A percentile compares a stretch with the other conserved stretches of the same genome.
phyloP scores from a whole-genome alignment of 2,888 invertebrate species.

The Leptinotarsa juncta region DNA sequence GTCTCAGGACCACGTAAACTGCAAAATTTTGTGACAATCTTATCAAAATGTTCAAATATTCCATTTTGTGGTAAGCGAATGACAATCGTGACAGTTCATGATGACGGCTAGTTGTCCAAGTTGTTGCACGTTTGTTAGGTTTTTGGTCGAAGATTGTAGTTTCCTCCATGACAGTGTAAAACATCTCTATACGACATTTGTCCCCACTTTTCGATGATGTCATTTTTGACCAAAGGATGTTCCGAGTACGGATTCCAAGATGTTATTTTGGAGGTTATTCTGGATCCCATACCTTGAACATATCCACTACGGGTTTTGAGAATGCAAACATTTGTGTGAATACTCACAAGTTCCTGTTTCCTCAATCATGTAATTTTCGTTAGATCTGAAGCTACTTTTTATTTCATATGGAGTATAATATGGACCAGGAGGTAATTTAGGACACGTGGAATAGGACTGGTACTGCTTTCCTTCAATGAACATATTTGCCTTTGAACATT shows the following conservation, averaged over 20 bases:
- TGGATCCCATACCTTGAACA: constrained; percentile 24
- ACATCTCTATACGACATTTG: constrained; percentile 54
- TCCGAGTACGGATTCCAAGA: constrained; percentile 57
- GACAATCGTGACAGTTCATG: constrained; percentile 23
- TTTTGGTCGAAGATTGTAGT: constrained; percentile 12
- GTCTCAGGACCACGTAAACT: constrained; percentile 51
- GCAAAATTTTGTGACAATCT: constrained; percentile 59
- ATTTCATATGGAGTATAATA: constrained; percentile 36
- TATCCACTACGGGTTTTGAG: not conserved
- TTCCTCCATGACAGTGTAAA: constrained; percentile 51
- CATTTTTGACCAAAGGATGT: constrained; percentile 39
- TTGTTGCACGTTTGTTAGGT: not conserved
- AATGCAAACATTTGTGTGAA: not conserved
- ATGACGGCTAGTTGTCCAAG: not conserved
- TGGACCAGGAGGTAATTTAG: constrained; percentile 31
- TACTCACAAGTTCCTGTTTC: constrained; percentile 34
- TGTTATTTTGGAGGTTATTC: constrained; percentile 37
- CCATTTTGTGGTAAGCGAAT: constrained; percentile 49
- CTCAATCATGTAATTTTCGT: constrained; percentile 23
- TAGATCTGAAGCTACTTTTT: constrained; percentile 25
- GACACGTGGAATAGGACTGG: constrained; percentile 11
- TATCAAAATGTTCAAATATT: constrained; percentile 55
- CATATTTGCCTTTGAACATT: not conserved
- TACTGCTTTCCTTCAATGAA: not conserved
- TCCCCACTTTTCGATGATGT: constrained; percentile 52